Evolutionary conservation across 2,888 invertebrate genomes (phyloP), one percentile per base, ranked within the genome.

Genomic region (Eumacrocentrus americanus): DNA sequence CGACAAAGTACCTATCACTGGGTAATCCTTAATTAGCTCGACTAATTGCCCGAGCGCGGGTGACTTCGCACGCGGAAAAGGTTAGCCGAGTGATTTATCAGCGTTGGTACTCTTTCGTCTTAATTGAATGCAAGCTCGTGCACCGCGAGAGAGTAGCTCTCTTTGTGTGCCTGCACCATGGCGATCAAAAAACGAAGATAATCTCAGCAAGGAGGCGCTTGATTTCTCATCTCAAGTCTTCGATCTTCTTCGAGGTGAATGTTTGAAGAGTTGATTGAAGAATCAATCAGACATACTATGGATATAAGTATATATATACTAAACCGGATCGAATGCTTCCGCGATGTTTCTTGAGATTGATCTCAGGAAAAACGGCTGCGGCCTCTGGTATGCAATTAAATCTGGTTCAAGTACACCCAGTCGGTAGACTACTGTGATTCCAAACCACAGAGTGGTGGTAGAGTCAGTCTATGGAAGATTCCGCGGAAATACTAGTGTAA

Each of bases 51-150:
- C 61, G 61, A 64, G 61, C 59, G 64, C 61, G 63, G 65, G 47
- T 66, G 70, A 62, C 68, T 70, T 67, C 61, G 68, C 70, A 68
- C 72, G 67, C 70, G 70, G 69, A 73, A 76, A 73, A 74, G 73
- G 74, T 73, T 72, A 70, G 69, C 68, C 67, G 69, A 66, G 70
- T 77, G 74, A 76, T 77, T 76, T 77, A 76, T 75, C 72, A 71
- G 70, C 67, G 58, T 54, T 37, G 57, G 54, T 29, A 34, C 64
- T 69, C 69, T 67, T 63, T 67, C 66, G 67, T 73, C 71, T 73
- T 75, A 74, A 75, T 75, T 75, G 72, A 75, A 73, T 73, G 74
- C 72, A 72, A 73, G 66, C 68, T 65, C 67, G 65, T 63, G 71
- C 47, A 56, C 25, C 44, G 42, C 44, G 25, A 42, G 44, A 42